These are phyloP conservation scores for Oceanites oceanicus DNA, from an alignment of 2,113 vertebrate genomes.

Conservation along the genomic window DNA sequence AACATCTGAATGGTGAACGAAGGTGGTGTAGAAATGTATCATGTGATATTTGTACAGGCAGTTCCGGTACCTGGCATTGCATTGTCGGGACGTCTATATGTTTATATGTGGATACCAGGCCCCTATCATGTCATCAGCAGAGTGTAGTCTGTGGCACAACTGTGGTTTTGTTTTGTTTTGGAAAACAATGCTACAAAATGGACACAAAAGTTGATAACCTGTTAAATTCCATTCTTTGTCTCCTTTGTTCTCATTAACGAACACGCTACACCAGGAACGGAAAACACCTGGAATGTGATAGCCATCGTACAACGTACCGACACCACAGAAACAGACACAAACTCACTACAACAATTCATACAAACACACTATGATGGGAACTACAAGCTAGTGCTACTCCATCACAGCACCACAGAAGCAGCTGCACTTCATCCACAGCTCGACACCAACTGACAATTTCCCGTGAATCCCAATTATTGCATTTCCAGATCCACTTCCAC, in stretches of 20 bases:
- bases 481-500: neutral
- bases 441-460: neutral
- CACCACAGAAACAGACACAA: neutral
- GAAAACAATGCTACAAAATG: neutral
- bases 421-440: neutral
- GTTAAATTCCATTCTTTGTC: neutral
- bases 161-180: neutral
- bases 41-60: neutral
- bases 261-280: accelerated
- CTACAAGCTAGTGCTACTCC: neutral
- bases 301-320: neutral
- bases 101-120: neutral
- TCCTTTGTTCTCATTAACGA: neutral
- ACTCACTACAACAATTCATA: neutral
- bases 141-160: neutral
- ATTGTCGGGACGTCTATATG: neutral
- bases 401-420: neutral
- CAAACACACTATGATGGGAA: neutral
- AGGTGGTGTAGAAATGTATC: neutral
- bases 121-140: neutral
- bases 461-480: neutral
- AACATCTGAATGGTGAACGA: neutral
- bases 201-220: neutral
- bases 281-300: accelerated
- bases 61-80: neutral